Percentiles rank a stretch among this genome's conserved stretches.
These are phyloP conservation scores for Scrobipalpa costella DNA, from an alignment of 2,888 invertebrate species.

Conservation along the genomic window DNA sequence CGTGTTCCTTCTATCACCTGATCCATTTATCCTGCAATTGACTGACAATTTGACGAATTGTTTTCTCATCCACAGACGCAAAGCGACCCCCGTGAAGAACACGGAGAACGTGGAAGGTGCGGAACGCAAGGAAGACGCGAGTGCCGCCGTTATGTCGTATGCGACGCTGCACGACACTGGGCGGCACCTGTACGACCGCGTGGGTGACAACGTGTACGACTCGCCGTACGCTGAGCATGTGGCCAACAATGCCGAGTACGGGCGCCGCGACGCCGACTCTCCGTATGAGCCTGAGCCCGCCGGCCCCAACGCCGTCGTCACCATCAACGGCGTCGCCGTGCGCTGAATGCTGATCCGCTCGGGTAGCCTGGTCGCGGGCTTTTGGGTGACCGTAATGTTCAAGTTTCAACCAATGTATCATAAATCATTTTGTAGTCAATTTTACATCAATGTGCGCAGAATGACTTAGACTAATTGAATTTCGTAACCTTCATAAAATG, in stretches of 20 bases:
- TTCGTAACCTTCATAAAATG: not conserved
- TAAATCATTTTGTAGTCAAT: not conserved
- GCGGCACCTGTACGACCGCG: conserved; percentile 75
- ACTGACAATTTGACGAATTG: too few species aligned
- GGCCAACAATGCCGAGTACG: conserved; percentile 72
- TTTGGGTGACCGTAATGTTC: not conserved
- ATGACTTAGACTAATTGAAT: not conserved
- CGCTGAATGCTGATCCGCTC: not conserved
- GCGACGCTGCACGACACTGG: conserved; percentile 87
- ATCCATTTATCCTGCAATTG: too few species aligned
- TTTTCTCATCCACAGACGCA: conserved; percentile 79
- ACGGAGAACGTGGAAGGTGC: conserved; percentile 94
- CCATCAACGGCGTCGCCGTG: conserved; percentile 82
- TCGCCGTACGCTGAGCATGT: conserved; percentile 85
- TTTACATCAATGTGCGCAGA: too few species aligned
- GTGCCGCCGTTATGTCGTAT: conserved; percentile 94
- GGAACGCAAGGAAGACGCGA: conserved; percentile 91
- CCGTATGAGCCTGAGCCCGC: conserved; percentile 86
- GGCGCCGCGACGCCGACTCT: conserved; percentile 70
- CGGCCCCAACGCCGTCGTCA: conserved; percentile 83
- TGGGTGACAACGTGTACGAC: conserved; percentile 87
- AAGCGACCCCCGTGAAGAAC: conserved; percentile 92
- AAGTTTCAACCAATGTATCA: conserved; percentile 1
- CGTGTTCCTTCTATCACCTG: too few species aligned
- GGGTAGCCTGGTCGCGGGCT: too few species aligned